phyloP scores from a whole-genome alignment of 2,888 invertebrate genomes.

The Sclerodermus sp. region DNA sequence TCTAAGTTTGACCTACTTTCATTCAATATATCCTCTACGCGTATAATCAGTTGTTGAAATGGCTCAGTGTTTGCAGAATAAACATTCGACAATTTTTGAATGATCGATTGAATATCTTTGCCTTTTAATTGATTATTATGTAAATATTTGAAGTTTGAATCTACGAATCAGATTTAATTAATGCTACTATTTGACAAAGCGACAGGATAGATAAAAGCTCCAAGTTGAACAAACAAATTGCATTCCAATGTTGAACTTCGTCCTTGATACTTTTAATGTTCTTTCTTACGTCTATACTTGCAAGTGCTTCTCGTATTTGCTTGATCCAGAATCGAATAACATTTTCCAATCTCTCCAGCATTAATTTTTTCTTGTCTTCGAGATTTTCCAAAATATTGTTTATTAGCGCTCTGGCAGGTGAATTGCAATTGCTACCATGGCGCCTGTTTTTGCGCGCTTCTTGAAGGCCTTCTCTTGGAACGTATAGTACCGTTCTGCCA shows the following conservation, averaged over 20 bases:
- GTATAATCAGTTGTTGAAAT: conserved; percentile 35
- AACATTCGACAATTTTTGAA: conserved; percentile 39
- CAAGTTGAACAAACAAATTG: conserved; percentile 46
- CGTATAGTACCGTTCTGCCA: conserved; percentile 61
- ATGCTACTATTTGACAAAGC: too few species aligned
- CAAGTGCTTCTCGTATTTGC: conserved; percentile 60
- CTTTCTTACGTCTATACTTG: conserved; percentile 30
- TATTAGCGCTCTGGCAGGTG: too few species aligned
- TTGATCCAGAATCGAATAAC: conserved; percentile 60
- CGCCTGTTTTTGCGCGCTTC: conserved; percentile 49
- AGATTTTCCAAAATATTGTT: too few species aligned
- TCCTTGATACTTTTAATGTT: conserved; percentile 40
- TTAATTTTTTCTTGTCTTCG: too few species aligned
- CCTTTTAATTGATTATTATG: conserved; percentile 45
- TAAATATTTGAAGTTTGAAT: conserved; percentile 49
- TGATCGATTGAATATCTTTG: conserved; percentile 39
- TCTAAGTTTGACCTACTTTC: conserved; percentile 61
- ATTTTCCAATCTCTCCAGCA: conserved; percentile 37
- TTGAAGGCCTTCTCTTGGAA: conserved; percentile 60
- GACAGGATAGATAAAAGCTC: too few species aligned
- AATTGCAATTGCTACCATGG: too few species aligned
- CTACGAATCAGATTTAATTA: conserved; percentile 30
- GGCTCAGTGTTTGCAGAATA: conserved; percentile 45
- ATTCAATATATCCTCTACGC: conserved; percentile 40
- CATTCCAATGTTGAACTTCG: conserved; percentile 55